Evolutionary conservation across 1,140 invertebrate genomes (phyloP), one percentile per base, ranked within the genome.

Genomic region (Magallana angulata): DNA sequence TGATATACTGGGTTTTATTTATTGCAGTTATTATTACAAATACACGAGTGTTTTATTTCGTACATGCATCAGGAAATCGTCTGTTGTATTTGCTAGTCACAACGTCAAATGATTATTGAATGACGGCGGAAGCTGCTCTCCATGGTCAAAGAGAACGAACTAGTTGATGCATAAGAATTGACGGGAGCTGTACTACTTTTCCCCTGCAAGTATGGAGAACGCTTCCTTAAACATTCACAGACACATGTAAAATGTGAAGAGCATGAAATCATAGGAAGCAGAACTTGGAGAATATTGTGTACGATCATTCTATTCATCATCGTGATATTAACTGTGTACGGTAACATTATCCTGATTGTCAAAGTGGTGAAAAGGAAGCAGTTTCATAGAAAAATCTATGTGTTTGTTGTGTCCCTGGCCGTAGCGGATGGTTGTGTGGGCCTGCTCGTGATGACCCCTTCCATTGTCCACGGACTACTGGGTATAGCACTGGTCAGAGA

Each of bases 381-480:
- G 16, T 96, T 99, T 86, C 96, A 98, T 91, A 96, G 98, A 91
- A 97, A 99, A 90, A 98, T 98, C 80, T 99, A 99, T 95, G 96
- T 98, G 85, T 99, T 99, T 95, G 96, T 99, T 91, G 98, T 98
- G 36, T 98, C 98, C 8, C 95, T 99, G 90, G 98, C 98, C 24
- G 97, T 99, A 87, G 98, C 98, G 83, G 98, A 99, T 94, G 97
- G 98, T 91, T 97, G 99, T 91, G 98, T 99, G 36, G 96, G 96
- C 1, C 84, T 91, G 85, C 94, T 97, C 7, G 96, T 97, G 6
- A 97, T 98, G 91, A 96, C 96, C 5, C 97, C 97, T 82, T 94
- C 94, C 12, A 93, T 95, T 7, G 90, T 90, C 2, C 95, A 95
- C 82, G 94, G 94, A 85, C 94, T 95, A 11, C 86, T 93, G 7